A percentile compares a stretch with the other conserved stretches of the same genome.
These are phyloP conservation scores for Semnornis frantzii DNA, from an alignment of 2,113 vertebrate species.

Conservation along the genomic window DNA sequence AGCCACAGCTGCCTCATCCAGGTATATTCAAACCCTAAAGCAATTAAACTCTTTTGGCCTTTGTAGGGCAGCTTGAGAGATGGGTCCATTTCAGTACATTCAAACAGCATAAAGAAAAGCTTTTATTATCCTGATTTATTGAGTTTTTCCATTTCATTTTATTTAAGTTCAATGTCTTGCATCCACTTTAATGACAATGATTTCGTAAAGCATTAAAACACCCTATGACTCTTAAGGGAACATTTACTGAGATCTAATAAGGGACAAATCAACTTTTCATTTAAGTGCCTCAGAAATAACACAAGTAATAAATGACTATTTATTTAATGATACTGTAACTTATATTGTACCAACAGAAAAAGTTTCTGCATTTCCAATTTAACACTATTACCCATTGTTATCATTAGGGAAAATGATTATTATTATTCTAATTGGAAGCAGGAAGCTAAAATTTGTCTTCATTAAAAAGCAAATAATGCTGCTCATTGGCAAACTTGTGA, in stretches of 20 bases:
- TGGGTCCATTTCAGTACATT: slow-evolving; percentile 28
- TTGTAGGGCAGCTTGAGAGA: slow-evolving; percentile 14
- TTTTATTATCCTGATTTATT: slow-evolving; percentile 63
- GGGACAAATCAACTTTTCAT: slow-evolving; percentile 62
- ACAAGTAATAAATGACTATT: slow-evolving; percentile 39
- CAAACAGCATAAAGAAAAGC: slow-evolving; percentile 24
- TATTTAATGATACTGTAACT: slow-evolving; percentile 57
- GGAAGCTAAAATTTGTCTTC: slow-evolving; percentile 50
- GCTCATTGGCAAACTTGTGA: background rate
- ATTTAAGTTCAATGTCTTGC: slow-evolving; percentile 54
- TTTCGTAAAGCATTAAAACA: slow-evolving; percentile 64
- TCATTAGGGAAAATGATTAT: slow-evolving; percentile 58
- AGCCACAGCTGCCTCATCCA: background rate
- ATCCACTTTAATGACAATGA: slow-evolving; percentile 52
- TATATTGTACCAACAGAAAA: background rate
- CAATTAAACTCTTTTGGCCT: slow-evolving; percentile 32
- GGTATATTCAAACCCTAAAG: background rate
- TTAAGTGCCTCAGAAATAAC: slow-evolving; percentile 55
- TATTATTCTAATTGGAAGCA: slow-evolving; percentile 62
- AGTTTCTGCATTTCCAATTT: slow-evolving; percentile 19
- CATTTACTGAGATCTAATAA: slow-evolving; percentile 62
- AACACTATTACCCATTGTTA: slow-evolving; percentile 9
- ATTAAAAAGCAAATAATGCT: slow-evolving; percentile 45
- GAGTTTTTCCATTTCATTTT: slow-evolving; percentile 52
- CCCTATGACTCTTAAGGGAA: slow-evolving; percentile 49